Evolutionary conservation across 2,888 invertebrate genomes (phyloP).

Genomic region (Thysanoteuthis rhombus): DNA sequence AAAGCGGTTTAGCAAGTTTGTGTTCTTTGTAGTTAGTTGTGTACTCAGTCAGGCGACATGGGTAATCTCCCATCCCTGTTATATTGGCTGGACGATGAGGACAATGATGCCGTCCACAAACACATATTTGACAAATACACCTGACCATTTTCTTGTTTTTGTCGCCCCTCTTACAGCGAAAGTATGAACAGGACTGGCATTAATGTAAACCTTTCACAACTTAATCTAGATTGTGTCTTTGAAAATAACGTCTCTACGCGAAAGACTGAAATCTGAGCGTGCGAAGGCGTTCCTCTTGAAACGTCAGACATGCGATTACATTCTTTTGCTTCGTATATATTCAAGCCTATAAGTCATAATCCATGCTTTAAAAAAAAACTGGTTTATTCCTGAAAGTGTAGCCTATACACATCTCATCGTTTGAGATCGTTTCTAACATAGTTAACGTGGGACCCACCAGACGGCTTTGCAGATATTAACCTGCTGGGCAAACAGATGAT

Average conservation of each 20-base stretch:
- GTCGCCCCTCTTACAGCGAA: not conserved
- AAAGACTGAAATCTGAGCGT: not conserved
- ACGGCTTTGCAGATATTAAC: too few relatives aligned
- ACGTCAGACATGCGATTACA: too few relatives aligned
- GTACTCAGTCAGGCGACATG: not conserved
- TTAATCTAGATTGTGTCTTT: not conserved
- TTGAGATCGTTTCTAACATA: too few relatives aligned
- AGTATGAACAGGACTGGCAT: not conserved
- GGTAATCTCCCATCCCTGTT: not conserved
- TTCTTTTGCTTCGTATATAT: too few relatives aligned
- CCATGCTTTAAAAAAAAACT: too few relatives aligned
- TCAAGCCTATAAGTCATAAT: too few relatives aligned
- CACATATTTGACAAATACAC: constrained; percentile 25
- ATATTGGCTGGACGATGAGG: not conserved
- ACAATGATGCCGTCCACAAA: constrained; percentile 15
- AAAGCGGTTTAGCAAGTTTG: not conserved
- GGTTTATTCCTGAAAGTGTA: too few relatives aligned
- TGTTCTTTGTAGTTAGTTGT: not conserved
- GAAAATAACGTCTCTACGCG: not conserved
- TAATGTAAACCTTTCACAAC: not conserved
- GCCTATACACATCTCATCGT: too few relatives aligned
- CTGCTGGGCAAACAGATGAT: too few relatives aligned
- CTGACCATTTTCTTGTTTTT: not conserved
- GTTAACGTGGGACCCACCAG: too few relatives aligned
- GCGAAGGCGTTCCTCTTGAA: not conserved